phyloP scores from a whole-genome alignment of 2,888 invertebrate species.

The Uropetala carovei region DNA sequence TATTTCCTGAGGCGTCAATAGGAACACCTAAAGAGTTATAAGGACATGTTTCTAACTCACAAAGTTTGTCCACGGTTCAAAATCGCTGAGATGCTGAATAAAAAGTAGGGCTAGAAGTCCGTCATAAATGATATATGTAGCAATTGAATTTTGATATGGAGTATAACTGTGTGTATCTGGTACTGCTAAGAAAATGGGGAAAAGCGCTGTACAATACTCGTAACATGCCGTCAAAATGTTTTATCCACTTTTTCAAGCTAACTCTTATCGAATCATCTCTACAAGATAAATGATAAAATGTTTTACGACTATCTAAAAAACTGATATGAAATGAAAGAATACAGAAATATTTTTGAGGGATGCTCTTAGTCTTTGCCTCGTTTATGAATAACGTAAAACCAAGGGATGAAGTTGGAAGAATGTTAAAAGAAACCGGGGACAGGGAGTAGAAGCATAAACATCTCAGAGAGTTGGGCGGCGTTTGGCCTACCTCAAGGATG shows the following conservation, averaged over 20 bases:
- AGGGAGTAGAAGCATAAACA: neutral
- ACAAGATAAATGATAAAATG: too few species aligned
- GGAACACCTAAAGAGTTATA: constrained; percentile 13
- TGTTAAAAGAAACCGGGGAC: neutral
- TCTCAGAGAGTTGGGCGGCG: neutral
- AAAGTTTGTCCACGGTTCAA: neutral
- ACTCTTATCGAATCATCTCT: too few species aligned
- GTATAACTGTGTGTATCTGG: too few species aligned
- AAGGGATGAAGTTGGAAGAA: neutral
- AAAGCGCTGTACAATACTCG: too few species aligned
- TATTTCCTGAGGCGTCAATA: constrained; percentile 23
- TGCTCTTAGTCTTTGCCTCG: neutral
- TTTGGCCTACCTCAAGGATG: neutral
- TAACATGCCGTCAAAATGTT: too few species aligned
- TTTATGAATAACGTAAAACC: neutral
- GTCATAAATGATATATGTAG: too few species aligned
- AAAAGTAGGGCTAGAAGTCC: neutral
- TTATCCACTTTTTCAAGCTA: too few species aligned
- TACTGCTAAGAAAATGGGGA: too few species aligned
- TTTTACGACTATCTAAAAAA: too few species aligned
- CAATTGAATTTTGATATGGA: too few species aligned
- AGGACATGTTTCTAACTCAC: constrained; percentile 37
- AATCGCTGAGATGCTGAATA: neutral
- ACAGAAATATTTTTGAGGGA: too few species aligned
- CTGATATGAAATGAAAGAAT: too few species aligned